Percentiles rank a stretch among this genome's conserved stretches.
Conservation (phyloP, 2,113 vertebrate genomes). For the Hemichromis elongatus region DNA sequence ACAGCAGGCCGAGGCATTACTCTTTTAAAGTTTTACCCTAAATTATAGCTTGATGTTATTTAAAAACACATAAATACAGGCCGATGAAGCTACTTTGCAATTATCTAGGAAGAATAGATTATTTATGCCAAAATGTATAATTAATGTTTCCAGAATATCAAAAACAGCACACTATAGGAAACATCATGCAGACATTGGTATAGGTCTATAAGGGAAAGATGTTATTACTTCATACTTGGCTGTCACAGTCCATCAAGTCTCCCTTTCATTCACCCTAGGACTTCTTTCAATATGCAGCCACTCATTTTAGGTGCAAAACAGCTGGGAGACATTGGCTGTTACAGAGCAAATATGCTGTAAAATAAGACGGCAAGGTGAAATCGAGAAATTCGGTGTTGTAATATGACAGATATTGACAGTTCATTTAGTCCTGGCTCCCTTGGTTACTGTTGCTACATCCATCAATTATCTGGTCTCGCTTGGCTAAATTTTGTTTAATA, state of each 20-base stretch:
- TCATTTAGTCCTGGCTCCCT: not conserved
- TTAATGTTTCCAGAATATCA: constrained; percentile 38
- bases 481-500: not conserved
- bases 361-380: not conserved
- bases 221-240: constrained; percentile 48
- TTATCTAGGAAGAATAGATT: constrained; percentile 28
- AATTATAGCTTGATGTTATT: constrained; percentile 7
- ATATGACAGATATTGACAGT: not conserved
- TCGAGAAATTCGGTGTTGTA: not conserved
- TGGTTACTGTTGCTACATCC: not conserved
- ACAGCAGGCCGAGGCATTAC: not conserved
- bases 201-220: constrained; percentile 32
- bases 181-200: constrained; percentile 9
- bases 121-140: constrained; percentile 52
- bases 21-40: not conserved
- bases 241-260: constrained; percentile 49
- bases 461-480: not conserved
- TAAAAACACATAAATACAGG: constrained; percentile 3
- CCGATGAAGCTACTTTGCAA: constrained; percentile 4
- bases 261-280: constrained; percentile 23
- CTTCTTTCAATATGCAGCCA: constrained; percentile 37
- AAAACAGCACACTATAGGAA: constrained; percentile 19
- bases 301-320: constrained; percentile 36
- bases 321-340: not conserved
- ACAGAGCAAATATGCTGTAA: constrained; percentile 13